Base-by-base conservation (phyloP, 2,888 invertebrate genomes). In the Tipula vernalis region DNA sequence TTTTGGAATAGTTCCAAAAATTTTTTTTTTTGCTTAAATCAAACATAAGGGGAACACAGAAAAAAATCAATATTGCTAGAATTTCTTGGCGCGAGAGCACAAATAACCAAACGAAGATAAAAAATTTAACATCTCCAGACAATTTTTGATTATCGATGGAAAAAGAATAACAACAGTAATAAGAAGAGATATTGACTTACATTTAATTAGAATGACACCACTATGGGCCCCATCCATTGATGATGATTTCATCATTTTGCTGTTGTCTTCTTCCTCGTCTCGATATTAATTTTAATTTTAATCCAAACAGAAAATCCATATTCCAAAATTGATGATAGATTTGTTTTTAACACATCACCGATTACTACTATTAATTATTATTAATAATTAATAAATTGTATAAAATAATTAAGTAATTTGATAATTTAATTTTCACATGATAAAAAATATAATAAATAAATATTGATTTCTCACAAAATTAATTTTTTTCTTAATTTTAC, bases 181-280 rank as follows among this genome's bases (percentile, higher is more conserved):
- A 36, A 2, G 8, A 47, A 28, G 6, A 51, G n/a, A 47, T 2
- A 47, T 86, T 86, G 51, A 89, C 90, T 88, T 88, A 91, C 91
- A 91, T 90, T 91, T 91, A 86, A 91, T 88, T 87, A 91, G 88
- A 87, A 91, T 90, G 88, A 91, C 91, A 87, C 91, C 91, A 88
- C 89, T 90, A 86, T 88, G 89, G 47, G 89, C 88, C 87, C 89
- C 89, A 88, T 91, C 91, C 88, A 91, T 87, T 71, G 91, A 90
- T 87, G 90, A 90, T 88, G 91, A 91, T 87, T 90, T 89, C 90
- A 91, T 89, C 90, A 91, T 89, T 89, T 91, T 91, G 89, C 90
- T 28, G 87, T 39, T 39, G 5, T 39, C 39, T 5, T 15, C 28
- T 28, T 47, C 41, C 28, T 8, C 28, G 28, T 86, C 83, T 86